A percentile compares a stretch with the other conserved stretches of the same genome.
Conservation (phyloP, 2,797 vertebrate genomes). For the Psittacula echo region DNA sequence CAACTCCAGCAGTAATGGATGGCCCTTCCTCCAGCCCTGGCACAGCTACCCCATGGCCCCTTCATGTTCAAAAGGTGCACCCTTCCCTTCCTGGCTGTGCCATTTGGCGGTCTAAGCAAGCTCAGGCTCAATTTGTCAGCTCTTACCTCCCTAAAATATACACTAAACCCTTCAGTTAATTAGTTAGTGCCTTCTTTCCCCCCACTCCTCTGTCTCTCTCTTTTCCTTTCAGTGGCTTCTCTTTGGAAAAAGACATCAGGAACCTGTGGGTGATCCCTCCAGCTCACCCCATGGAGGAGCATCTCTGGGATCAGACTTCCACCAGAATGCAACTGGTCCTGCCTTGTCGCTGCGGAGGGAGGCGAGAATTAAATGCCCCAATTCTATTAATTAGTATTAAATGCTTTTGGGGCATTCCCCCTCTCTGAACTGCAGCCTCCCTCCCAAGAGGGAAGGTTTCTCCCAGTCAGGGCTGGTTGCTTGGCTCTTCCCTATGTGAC, state of each 20-base stretch:
- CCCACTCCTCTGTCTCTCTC: not conserved
- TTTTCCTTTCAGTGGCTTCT: not conserved
- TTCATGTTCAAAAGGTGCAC: accelerated
- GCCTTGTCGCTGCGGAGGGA: not conserved
- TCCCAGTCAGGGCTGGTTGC: not conserved
- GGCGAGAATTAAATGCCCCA: not conserved
- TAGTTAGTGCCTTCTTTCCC: not conserved
- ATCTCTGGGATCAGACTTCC: not conserved
- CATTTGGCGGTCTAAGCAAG: accelerated
- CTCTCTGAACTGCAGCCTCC: not conserved
- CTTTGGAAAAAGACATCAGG: not conserved
- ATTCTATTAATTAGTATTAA: not conserved
- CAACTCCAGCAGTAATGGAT: not conserved
- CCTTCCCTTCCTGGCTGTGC: not conserved
- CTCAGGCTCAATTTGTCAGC: not conserved
- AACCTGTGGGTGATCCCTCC: not conserved
- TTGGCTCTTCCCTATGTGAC: accelerated
- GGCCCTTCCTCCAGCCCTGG: accelerated
- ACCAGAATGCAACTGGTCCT: not conserved
- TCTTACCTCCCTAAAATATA: not conserved
- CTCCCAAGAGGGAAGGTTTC: not conserved
- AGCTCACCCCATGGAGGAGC: not conserved
- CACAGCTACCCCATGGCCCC: not conserved
- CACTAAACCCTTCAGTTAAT: not conserved
- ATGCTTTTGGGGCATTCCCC: not conserved